A percentile compares a stretch with the other conserved stretches of the same genome.
phyloP scores from a whole-genome alignment of 35 echinoderm and acorn worm species.

The Apostichopus californicus region DNA sequence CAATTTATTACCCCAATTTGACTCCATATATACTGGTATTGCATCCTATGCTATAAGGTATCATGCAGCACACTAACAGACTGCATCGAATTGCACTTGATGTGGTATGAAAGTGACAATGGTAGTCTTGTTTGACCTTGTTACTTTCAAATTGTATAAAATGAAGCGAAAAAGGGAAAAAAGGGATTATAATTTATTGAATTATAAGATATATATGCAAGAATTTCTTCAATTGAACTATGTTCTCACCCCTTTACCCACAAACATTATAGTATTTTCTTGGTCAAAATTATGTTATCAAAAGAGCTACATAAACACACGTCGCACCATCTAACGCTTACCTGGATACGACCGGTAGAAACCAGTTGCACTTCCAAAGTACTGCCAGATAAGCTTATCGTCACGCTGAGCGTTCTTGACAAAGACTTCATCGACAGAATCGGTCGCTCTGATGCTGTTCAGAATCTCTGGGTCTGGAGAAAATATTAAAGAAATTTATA shows the following conservation, averaged over 20 bases:
- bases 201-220: too few relatives aligned
- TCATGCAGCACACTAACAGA: background rate
- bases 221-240: too few relatives aligned
- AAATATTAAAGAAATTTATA: background rate
- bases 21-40: background rate
- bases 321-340: constrained; percentile 23
- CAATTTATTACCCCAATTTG: background rate
- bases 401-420: constrained; percentile 72
- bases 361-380: constrained; percentile 89
- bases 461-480: constrained; percentile 64
- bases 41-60: background rate
- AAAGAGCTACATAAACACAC: too few relatives aligned
- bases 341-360: constrained; percentile 92
- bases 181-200: too few relatives aligned
- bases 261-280: too few relatives aligned
- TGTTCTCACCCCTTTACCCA: too few relatives aligned
- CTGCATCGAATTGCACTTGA: background rate
- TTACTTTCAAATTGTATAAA: too few relatives aligned
- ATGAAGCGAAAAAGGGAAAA: too few relatives aligned
- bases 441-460: constrained; percentile 77
- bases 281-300: too few relatives aligned
- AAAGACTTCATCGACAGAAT: constrained; percentile 76
- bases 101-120: too few relatives aligned
- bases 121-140: too few relatives aligned
- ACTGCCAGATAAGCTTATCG: constrained; percentile 87